A percentile compares a stretch with the other conserved stretches of the same genome.
Conservation (phyloP, 2,113 vertebrate genomes). For the Aleadryas rufinucha region DNA sequence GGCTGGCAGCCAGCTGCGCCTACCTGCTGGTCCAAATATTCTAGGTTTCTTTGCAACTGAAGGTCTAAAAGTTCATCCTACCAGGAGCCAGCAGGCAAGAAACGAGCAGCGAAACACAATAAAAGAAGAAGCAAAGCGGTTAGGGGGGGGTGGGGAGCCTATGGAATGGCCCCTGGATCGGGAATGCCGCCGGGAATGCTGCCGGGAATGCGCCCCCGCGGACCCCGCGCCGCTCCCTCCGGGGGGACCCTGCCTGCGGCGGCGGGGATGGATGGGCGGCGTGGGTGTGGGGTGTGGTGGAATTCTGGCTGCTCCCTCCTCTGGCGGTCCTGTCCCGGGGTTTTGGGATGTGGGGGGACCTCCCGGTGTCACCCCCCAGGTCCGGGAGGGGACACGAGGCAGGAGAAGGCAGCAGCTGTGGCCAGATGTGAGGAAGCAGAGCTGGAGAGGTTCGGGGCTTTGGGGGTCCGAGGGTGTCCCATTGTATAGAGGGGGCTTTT, state of each 20-base stretch:
- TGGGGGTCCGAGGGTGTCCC: not conserved
- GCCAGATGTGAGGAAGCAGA: not conserved
- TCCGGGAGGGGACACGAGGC: not conserved
- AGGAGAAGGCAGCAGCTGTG: conserved; percentile 1
- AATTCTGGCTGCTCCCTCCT: not conserved
- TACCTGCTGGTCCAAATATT: conserved; percentile 99
- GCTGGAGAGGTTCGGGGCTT: not conserved
- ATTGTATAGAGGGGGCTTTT: not conserved
- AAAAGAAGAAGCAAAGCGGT: conserved; percentile 79
- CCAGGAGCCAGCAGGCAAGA: conserved; percentile 76
- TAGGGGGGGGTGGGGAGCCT: conserved; percentile 74
- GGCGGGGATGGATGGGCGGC: conserved; percentile 19
- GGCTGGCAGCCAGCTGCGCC: conserved; percentile 73
- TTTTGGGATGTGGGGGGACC: not conserved
- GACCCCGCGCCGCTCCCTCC: not conserved
- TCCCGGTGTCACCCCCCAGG: not conserved
- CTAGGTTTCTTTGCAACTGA: conserved; percentile 98
- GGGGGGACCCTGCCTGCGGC: not conserved
- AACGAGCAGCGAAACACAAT: conserved; percentile 72
- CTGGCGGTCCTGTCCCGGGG: fast-evolving
- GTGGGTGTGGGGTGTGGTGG: not conserved
- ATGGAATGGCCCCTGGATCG: not conserved
- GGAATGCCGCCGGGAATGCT: not conserved
- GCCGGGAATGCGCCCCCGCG: fast-evolving
- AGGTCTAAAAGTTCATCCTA: conserved; percentile 99